These are phyloP conservation scores for Fragum sueziense DNA, from an alignment of 2,888 invertebrate species.

Conservation along the genomic window DNA sequence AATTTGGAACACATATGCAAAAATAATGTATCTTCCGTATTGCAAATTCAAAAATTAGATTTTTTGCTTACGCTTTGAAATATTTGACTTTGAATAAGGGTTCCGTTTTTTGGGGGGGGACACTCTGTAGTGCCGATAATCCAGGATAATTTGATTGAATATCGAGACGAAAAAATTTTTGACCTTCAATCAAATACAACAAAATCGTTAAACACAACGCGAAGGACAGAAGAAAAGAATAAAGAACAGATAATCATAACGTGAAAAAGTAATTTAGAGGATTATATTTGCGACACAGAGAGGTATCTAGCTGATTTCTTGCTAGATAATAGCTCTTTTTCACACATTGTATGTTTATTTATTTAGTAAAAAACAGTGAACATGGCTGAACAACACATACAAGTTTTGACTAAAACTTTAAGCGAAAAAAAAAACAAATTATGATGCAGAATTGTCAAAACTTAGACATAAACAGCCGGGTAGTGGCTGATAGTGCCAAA, in stretches of 20 bases:
- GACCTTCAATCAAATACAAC: no score
- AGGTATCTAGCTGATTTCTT: no score
- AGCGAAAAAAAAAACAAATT: background rate
- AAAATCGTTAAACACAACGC: slow-evolving; percentile 10
- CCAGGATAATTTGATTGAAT: no score
- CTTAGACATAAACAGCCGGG: background rate
- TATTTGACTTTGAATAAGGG: no score
- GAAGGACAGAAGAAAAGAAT: background rate
- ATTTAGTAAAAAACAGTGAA: background rate
- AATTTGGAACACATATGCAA: no score
- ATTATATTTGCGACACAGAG: background rate
- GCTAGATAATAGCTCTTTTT: background rate
- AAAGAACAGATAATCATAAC: background rate
- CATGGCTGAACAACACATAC: background rate
- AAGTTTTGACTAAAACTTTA: background rate
- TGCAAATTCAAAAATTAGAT: no score
- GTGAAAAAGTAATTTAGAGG: background rate
- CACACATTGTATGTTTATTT: background rate
- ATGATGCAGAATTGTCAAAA: background rate
- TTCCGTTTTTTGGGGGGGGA: no score
- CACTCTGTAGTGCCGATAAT: no score
- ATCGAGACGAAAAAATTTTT: no score
- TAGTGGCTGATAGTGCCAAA: background rate
- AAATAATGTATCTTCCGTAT: no score
- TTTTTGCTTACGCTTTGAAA: no score